These are phyloP conservation scores for Harpagoxenus sublaevis DNA, from an alignment of 2,888 invertebrate genomes.

Conservation along the genomic window DNA sequence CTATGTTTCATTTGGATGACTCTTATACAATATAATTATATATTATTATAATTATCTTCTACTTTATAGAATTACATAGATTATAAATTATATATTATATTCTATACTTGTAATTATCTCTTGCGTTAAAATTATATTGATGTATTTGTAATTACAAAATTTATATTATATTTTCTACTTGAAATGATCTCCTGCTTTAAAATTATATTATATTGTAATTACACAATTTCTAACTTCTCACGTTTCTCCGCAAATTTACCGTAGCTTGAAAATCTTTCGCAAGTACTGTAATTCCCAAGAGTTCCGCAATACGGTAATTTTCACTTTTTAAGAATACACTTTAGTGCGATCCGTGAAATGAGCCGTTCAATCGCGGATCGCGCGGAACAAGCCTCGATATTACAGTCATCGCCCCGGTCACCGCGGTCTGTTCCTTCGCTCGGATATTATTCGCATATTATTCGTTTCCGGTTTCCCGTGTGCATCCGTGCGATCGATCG, in stretches of 20 bases:
- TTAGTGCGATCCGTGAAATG: not conserved
- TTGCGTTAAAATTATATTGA: too few relatives aligned
- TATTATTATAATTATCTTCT: not conserved
- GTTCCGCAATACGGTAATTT: not conserved
- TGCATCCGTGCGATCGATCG: slow-evolving; percentile 42
- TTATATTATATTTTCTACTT: not conserved
- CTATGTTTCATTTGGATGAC: too few relatives aligned
- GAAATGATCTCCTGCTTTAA: not conserved
- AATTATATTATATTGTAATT: not conserved
- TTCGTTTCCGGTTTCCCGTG: slow-evolving; percentile 52
- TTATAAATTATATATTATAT: not conserved
- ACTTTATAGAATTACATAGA: not conserved
- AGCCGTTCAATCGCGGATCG: not conserved
- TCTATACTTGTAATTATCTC: too few relatives aligned
- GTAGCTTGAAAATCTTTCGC: not conserved
- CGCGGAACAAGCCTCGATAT: not conserved
- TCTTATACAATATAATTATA: not conserved
- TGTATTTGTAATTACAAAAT: not conserved
- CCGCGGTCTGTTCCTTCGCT: not conserved
- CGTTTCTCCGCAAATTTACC: not conserved
- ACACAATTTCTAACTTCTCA: not conserved
- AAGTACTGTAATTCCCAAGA: too few relatives aligned
- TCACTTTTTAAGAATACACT: not conserved
- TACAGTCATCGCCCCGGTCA: not conserved
- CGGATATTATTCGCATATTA: slow-evolving; percentile 28